Percentiles rank a stretch among this genome's conserved stretches.
Evolutionary conservation across 2,797 vertebrate species (phyloP).

Genomic region (Catamblyrhynchus diadema): DNA sequence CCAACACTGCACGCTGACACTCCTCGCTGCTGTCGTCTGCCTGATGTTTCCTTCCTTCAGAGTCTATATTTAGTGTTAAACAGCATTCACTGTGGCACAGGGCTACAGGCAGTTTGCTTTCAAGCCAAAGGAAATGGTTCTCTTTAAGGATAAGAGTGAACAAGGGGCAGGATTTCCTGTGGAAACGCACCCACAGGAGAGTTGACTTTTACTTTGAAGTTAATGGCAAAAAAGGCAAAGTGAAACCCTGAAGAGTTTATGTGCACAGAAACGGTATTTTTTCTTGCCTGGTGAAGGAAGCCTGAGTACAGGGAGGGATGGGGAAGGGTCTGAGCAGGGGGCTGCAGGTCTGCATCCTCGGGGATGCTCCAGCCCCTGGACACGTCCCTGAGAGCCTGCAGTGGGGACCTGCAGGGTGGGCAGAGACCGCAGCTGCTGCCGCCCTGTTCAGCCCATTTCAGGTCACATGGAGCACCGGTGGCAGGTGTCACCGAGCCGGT

Average conservation of each 20-base stretch:
- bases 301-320: background rate
- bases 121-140: conserved; percentile 61
- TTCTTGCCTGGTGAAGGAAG: background rate
- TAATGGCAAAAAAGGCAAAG: background rate
- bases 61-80: conserved; percentile 61
- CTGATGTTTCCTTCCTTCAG: conserved; percentile 54
- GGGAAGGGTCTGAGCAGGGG: background rate
- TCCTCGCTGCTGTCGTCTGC: background rate
- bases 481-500: too few relatives aligned
- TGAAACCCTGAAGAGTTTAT: background rate
- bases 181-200: conserved; percentile 56
- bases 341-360: background rate
- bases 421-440: background rate
- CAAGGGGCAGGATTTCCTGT: conserved; percentile 72
- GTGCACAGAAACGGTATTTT: background rate
- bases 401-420: background rate
- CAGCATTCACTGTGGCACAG: background rate
- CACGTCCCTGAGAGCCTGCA: accelerated
- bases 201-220: conserved; percentile 30
- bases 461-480: background rate
- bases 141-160: conserved; percentile 67
- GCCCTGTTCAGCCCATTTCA: background rate
- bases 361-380: background rate
- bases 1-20: background rate
- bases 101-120: conserved; percentile 1